phyloP scores from a whole-genome alignment of 1,140 invertebrate genomes.

The Drosophila kohkoa region DNA sequence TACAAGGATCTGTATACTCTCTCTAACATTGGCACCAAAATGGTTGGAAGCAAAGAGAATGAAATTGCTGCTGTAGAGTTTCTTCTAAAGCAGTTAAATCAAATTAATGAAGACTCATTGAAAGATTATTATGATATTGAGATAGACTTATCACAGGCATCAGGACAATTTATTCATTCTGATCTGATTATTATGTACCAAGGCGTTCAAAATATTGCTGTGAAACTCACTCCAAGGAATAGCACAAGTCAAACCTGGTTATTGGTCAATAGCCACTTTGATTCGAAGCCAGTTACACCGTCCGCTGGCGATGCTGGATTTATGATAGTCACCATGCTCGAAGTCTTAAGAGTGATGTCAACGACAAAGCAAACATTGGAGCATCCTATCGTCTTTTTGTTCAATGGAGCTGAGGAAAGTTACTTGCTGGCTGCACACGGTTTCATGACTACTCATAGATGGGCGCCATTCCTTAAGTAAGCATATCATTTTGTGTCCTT shows the following conservation, averaged over 20 bases:
- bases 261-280: constrained; percentile 97
- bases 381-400: constrained; percentile 90
- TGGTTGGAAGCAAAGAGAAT: constrained; percentile 88
- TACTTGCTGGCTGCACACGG: constrained; percentile 89
- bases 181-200: constrained; percentile 90
- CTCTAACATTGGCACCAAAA: constrained; percentile 89
- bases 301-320: constrained; percentile 90
- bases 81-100: constrained; percentile 82
- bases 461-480: constrained; percentile 87
- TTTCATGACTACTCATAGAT: constrained; percentile 92
- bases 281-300: constrained; percentile 93
- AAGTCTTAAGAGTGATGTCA: constrained; percentile 87
- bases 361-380: constrained; percentile 47
- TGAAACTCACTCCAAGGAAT: constrained; percentile 87
- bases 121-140: constrained; percentile 69
- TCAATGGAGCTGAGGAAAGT: constrained; percentile 93
- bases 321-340: constrained; percentile 96
- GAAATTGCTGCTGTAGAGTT: constrained; percentile 85
- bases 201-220: constrained; percentile 91
- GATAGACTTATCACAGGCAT: constrained; percentile 85
- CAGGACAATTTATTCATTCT: constrained; percentile 90
- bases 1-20: constrained; percentile 87
- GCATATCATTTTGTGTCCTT: constrained; percentile 63
- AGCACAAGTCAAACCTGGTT: constrained; percentile 85
- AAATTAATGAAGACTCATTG: constrained; percentile 52